These are phyloP conservation scores for Chesias legatella DNA, from an alignment of 2,888 invertebrate species.

Conservation along the genomic window DNA sequence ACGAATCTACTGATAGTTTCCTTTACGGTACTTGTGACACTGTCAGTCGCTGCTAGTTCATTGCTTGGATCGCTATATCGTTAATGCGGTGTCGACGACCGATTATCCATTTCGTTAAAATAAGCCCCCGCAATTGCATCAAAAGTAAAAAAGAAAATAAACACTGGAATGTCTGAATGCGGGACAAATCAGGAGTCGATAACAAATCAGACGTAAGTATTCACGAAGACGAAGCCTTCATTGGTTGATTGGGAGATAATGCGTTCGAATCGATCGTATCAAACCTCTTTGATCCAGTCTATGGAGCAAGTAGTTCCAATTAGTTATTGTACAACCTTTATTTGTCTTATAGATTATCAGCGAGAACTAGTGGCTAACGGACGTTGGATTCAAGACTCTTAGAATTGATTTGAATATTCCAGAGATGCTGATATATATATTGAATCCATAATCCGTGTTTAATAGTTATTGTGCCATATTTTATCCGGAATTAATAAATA, in stretches of 20 bases:
- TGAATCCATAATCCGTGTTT: background rate
- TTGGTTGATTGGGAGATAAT: slow-evolving; percentile 25
- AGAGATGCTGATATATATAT: too few species aligned
- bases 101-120: slow-evolving; percentile 58
- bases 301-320: slow-evolving; percentile 11
- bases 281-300: slow-evolving; percentile 4
- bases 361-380: background rate
- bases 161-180: slow-evolving; percentile 29
- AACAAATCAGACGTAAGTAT: slow-evolving; percentile 28
- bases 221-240: slow-evolving; percentile 15
- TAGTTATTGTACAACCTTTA: slow-evolving; percentile 14
- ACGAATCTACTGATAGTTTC: slow-evolving; percentile 8
- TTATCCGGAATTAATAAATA: slow-evolving; percentile 18
- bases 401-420: too few species aligned
- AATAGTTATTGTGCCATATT: too few species aligned
- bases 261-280: slow-evolving; percentile 8
- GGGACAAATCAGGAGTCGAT: slow-evolving; percentile 29
- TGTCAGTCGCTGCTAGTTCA: slow-evolving; percentile 22
- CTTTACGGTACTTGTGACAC: slow-evolving; percentile 2
- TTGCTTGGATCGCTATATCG: slow-evolving; percentile 34
- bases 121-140: slow-evolving; percentile 53
- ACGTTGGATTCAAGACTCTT: too few species aligned
- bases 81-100: slow-evolving; percentile 52
- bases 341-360: slow-evolving; percentile 13
- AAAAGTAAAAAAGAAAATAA: slow-evolving; percentile 41